These are phyloP conservation scores for Protomyctophum bolini DNA, from an alignment of 2,113 vertebrate species.

Conservation along the genomic window DNA sequence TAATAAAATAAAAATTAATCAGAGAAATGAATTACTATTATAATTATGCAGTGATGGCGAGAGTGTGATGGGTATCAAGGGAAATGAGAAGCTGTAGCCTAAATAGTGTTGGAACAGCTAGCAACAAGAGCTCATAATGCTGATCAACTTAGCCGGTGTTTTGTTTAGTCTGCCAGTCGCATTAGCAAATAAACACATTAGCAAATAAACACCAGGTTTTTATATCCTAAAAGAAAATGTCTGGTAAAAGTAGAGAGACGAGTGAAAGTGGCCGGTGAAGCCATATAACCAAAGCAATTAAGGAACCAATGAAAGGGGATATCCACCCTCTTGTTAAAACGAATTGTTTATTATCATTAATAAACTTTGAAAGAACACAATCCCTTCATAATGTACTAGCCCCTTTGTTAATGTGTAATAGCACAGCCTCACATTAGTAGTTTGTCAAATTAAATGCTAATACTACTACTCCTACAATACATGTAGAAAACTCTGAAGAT, in stretches of 20 bases:
- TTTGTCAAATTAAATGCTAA: slow-evolving; percentile 38
- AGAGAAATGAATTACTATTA: too few relatives aligned
- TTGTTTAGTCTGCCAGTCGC: not conserved
- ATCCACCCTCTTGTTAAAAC: slow-evolving; percentile 27
- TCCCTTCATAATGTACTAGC: slow-evolving; percentile 16
- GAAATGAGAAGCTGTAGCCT: too few relatives aligned
- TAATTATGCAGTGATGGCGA: too few relatives aligned
- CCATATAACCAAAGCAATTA: slow-evolving; percentile 14
- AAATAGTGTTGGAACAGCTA: too few relatives aligned
- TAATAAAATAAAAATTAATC: too few relatives aligned
- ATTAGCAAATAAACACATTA: not conserved
- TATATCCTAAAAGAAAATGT: not conserved
- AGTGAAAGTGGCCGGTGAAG: slow-evolving; percentile 31
- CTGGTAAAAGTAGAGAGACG: not conserved
- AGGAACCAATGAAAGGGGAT: slow-evolving; percentile 34
- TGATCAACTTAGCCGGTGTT: not conserved
- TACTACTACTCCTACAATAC: slow-evolving; percentile 8
- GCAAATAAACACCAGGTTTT: not conserved
- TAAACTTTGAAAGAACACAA: slow-evolving; percentile 32
- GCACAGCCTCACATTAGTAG: not conserved
- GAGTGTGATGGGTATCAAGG: too few relatives aligned
- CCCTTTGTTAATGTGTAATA: slow-evolving; percentile 19
- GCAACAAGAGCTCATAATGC: too few relatives aligned
- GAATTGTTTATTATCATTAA: slow-evolving; percentile 36
- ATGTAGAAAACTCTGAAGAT: slow-evolving; percentile 21